These are phyloP conservation scores for Cosmia trapezina DNA, from an alignment of 2,888 invertebrate species.

Conservation along the genomic window DNA sequence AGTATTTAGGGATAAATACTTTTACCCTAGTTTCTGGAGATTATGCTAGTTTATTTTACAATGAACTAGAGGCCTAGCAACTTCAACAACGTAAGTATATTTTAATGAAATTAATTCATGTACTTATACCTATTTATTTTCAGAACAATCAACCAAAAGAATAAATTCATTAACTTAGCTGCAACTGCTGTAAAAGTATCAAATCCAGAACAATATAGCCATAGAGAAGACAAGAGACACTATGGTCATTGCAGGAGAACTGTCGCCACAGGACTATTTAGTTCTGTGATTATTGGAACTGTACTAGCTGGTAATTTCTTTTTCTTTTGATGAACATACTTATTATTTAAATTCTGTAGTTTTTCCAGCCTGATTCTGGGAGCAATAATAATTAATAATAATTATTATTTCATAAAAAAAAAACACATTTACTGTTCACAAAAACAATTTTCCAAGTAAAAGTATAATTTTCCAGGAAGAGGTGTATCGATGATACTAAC, in stretches of 20 bases:
- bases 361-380: too few species aligned
- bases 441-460: too few species aligned
- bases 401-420: too few species aligned
- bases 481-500: too few species aligned
- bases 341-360: not conserved
- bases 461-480: too few species aligned
- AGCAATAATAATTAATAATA: not conserved
- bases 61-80: not conserved
- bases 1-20: too few species aligned
- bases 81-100: not conserved
- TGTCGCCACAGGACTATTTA: constrained; percentile 70
- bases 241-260: constrained; percentile 60
- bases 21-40: not conserved
- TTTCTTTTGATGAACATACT: not conserved
- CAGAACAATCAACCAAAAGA: constrained; percentile 68
- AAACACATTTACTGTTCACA: too few species aligned
- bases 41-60: too few species aligned
- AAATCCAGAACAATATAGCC: constrained; percentile 62
- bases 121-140: constrained; percentile 13
- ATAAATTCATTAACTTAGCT: constrained; percentile 67
- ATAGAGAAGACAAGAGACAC: constrained; percentile 56
- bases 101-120: not conserved
- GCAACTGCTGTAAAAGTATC: constrained; percentile 63
- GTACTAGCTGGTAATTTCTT: constrained; percentile 71
- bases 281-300: constrained; percentile 77